Conservation (phyloP, 2,113 vertebrate genomes). For the Elgaria multicarinata region DNA sequence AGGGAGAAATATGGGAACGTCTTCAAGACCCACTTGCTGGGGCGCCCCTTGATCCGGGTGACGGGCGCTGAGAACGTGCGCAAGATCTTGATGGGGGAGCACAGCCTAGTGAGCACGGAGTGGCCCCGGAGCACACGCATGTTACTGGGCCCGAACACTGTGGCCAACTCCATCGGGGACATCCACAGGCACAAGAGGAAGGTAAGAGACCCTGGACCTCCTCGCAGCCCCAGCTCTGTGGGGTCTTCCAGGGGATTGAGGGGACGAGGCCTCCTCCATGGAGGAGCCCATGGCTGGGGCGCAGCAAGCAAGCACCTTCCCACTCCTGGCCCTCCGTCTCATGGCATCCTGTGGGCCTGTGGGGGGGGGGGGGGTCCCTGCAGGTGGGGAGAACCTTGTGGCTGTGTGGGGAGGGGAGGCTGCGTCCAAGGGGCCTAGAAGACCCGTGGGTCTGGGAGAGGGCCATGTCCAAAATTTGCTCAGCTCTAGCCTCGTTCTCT, state of each 20-base stretch:
- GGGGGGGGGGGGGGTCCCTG: too few species aligned
- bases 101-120: conserved; percentile 93
- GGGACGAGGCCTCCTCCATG: too few species aligned
- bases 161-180: conserved; percentile 96
- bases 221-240: too few species aligned
- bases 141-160: conserved; percentile 92
- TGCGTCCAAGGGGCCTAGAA: background rate
- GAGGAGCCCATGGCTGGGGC: background rate
- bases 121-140: conserved; percentile 96
- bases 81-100: conserved; percentile 95
- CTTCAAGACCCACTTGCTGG: conserved; percentile 96
- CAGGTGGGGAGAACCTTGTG: too few species aligned
- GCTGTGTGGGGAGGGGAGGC: background rate
- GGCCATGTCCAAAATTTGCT: too few species aligned
- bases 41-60: conserved; percentile 92
- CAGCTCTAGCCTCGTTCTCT: too few species aligned
- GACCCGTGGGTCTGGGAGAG: background rate
- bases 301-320: too few species aligned
- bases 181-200: conserved; percentile 95
- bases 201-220: conserved; percentile 74
- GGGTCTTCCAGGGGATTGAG: too few species aligned
- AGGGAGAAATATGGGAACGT: conserved; percentile 93
- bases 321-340: too few species aligned
- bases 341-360: too few species aligned
- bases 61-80: conserved; percentile 94